Base-by-base conservation (phyloP, 2,888 invertebrate species). In the Brachycybe producta region DNA sequence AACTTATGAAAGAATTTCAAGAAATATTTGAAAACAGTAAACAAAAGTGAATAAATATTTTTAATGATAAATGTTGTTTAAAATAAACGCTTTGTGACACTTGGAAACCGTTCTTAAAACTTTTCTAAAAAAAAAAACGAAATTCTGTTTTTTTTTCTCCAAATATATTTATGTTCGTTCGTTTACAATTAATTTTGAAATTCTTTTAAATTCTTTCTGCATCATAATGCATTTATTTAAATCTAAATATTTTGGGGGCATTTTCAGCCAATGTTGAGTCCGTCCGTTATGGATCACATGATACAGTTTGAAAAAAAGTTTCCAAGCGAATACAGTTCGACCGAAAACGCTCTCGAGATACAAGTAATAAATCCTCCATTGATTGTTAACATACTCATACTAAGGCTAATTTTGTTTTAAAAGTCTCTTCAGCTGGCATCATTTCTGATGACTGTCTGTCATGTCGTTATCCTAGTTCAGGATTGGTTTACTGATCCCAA, bases 401-500 rank as follows among this genome's bases (percentile, higher is more conserved):
- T 11, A 32, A 32, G n/a, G n/a, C n/a, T n/a, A n/a, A 49, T 35
- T 11, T 49, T 27, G 11, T 49, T 13, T 30, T 52, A 82, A 43
- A 76, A 80, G 58, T 82, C 84, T 32, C 68, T 92, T 38, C 84
- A 90, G 64, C 72, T 85, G 53, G 76, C 85, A 13, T 78, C 88
- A 0, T 87, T 86, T 64, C 66, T 94, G 46, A 77, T 91, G 71
- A 83, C 86, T 2, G 81, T 92, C 32, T 92, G 92, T 60, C 91
- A 95, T 66, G 79, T 91, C 1, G 73, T 95, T 5, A 73, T 95
- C 51, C 76, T 91, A 30, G 82, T 86, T 0, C 83, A 91, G 62
- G 92, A 94, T 64, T 90, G 85, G 79, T 84, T 84, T 62, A 74
- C 82, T 2, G 88, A 88, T 67, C 78, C 85, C 51, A 87, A 85